These are phyloP conservation scores for Apogon hyalosoma DNA, from an alignment of 2,797 vertebrate species.

Conservation along the genomic window DNA sequence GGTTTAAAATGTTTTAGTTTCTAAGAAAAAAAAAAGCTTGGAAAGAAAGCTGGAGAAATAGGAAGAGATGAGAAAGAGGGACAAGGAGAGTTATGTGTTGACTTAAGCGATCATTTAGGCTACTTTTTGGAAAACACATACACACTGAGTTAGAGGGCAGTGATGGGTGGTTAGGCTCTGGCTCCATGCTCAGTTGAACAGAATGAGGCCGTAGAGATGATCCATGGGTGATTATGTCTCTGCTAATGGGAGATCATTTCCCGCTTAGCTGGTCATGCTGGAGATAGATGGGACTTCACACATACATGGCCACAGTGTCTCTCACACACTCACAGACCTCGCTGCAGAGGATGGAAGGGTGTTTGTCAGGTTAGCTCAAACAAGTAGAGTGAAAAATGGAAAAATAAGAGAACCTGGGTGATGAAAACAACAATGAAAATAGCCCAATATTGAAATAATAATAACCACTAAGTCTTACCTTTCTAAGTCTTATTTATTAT, in stretches of 20 bases:
- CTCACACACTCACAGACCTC: slow-evolving; percentile 33
- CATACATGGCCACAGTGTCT: slow-evolving; percentile 47
- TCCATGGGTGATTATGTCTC: slow-evolving; percentile 87
- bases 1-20: slow-evolving; percentile 23
- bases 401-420: slow-evolving; percentile 26
- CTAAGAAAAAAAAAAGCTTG: slow-evolving; percentile 14
- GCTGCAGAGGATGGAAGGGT: slow-evolving; percentile 54
- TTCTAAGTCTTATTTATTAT: neutral
- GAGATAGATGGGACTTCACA: slow-evolving; percentile 81
- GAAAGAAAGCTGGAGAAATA: slow-evolving; percentile 27
- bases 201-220: slow-evolving; percentile 87
- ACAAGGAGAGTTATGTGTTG: slow-evolving; percentile 63
- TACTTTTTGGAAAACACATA: slow-evolving; percentile 32
- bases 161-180: slow-evolving; percentile 76
- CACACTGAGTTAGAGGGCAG: slow-evolving; percentile 67
- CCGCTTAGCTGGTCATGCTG: slow-evolving; percentile 84
- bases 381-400: slow-evolving; percentile 66
- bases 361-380: slow-evolving; percentile 73
- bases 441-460: neutral
- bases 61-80: slow-evolving; percentile 23
- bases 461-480: neutral
- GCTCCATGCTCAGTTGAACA: slow-evolving; percentile 84
- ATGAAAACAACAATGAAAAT: slow-evolving; percentile 1
- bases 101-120: slow-evolving; percentile 69
- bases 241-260: slow-evolving; percentile 87